Conservation (phyloP, 2,113 vertebrate genomes). For the Gymnobelideus leadbeateri region DNA sequence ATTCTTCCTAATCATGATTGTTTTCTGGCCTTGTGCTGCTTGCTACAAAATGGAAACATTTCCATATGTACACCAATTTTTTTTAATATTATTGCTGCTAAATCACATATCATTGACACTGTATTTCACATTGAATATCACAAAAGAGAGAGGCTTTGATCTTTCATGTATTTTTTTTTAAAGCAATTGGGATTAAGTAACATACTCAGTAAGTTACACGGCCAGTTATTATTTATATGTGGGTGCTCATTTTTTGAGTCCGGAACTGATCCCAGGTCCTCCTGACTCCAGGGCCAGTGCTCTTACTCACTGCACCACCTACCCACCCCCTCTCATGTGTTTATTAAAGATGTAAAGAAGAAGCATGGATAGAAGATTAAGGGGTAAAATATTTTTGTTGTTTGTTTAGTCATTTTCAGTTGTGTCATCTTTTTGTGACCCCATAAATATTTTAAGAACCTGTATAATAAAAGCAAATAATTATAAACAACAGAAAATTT, state of each 20-base stretch:
- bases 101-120: background rate
- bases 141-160: background rate
- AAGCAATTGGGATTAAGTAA: no score
- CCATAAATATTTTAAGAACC: background rate
- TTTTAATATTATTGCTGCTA: background rate
- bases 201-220: no score
- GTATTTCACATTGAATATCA: background rate
- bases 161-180: background rate
- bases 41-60: background rate
- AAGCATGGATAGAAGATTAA: background rate
- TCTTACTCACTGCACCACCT: no score
- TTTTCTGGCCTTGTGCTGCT: background rate
- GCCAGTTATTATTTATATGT: no score
- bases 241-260: no score
- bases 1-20: background rate
- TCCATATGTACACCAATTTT: background rate
- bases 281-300: no score
- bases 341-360: background rate
- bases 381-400: background rate
- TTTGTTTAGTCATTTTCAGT: background rate
- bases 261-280: no score
- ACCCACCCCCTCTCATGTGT: no score
- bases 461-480: background rate
- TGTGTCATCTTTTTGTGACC: background rate
- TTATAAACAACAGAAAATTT: background rate